These are phyloP conservation scores for Catocala nupta DNA, from an alignment of 2,888 invertebrate genomes.

Conservation along the genomic window DNA sequence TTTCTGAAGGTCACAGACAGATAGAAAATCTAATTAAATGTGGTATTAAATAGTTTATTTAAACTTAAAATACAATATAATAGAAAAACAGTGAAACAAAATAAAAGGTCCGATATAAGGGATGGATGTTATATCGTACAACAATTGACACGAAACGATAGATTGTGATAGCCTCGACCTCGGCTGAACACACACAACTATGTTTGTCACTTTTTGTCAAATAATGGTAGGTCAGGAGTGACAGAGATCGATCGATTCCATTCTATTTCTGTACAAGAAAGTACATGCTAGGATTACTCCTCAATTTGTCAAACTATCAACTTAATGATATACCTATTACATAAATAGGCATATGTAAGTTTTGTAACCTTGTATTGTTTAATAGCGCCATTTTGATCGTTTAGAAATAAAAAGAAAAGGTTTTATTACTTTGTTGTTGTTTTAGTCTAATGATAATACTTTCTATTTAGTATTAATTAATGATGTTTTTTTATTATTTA, in stretches of 20 bases:
- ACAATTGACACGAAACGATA: constrained; percentile 56
- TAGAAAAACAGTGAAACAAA: background rate
- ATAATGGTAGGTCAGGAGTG: constrained; percentile 46
- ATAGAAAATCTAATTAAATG: no score
- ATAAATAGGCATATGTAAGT: background rate
- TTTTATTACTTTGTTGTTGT: background rate
- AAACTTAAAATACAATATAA: background rate
- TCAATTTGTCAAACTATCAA: constrained; percentile 27
- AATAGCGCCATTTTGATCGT: no score
- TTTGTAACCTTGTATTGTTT: no score
- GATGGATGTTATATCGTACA: constrained; percentile 23
- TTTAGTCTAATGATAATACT: constrained; percentile 6
- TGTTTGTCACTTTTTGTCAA: constrained; percentile 53
- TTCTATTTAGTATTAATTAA: background rate
- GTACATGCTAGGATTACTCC: constrained; percentile 13
- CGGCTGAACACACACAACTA: constrained; percentile 36
- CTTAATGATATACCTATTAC: constrained; percentile 7
- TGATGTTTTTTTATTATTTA: no score
- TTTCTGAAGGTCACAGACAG: no score
- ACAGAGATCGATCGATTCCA: constrained; percentile 50
- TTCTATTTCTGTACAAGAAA: constrained; percentile 28
- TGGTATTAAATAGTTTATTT: no score
- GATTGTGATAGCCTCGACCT: constrained; percentile 49
- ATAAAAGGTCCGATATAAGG: constrained; percentile 1
- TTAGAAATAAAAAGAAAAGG: no score